phyloP scores from a whole-genome alignment of 2,888 invertebrate genomes.

The Aphelenchoides bicaudatus region DNA sequence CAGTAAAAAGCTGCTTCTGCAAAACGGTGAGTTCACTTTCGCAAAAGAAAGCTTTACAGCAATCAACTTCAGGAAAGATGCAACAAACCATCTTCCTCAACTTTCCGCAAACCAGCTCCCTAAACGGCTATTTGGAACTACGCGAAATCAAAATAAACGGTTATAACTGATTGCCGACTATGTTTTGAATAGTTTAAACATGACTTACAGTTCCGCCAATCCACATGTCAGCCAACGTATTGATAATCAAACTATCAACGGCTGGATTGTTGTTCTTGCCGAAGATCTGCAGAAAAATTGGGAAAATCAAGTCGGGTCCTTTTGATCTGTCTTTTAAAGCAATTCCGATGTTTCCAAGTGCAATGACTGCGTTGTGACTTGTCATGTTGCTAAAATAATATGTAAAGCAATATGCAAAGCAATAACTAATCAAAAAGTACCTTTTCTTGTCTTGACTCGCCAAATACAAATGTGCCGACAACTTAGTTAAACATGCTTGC shows the following conservation, averaged over 20 bases:
- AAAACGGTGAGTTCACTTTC: too few relatives aligned
- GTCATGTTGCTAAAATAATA: slow-evolving; percentile 73
- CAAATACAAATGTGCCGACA: slow-evolving; percentile 89
- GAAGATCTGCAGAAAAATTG: slow-evolving; percentile 86
- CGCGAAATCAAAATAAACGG: too few relatives aligned
- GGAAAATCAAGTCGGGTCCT: slow-evolving; percentile 53
- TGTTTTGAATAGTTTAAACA: too few relatives aligned
- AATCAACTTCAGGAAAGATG: too few relatives aligned
- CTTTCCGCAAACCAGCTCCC: too few relatives aligned
- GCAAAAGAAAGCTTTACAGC: too few relatives aligned
- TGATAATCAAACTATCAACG: slow-evolving; percentile 83
- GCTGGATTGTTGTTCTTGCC: slow-evolving; percentile 70
- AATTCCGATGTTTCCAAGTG: slow-evolving; percentile 90
- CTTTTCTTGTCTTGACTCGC: too few relatives aligned
- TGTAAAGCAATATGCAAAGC: background rate
- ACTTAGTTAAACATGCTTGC: slow-evolving; percentile 87
- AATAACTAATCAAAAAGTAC: too few relatives aligned
- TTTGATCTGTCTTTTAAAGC: slow-evolving; percentile 41
- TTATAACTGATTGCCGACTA: too few relatives aligned
- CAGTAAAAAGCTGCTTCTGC: too few relatives aligned
- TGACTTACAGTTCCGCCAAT: slow-evolving; percentile 69
- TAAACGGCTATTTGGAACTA: too few relatives aligned
- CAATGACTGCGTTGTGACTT: slow-evolving; percentile 91
- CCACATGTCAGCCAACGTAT: slow-evolving; percentile 95
- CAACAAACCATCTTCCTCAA: too few relatives aligned